These are phyloP conservation scores for Benthosema pterotum DNA, from an alignment of 2,797 vertebrate genomes.

Conservation along the genomic window DNA sequence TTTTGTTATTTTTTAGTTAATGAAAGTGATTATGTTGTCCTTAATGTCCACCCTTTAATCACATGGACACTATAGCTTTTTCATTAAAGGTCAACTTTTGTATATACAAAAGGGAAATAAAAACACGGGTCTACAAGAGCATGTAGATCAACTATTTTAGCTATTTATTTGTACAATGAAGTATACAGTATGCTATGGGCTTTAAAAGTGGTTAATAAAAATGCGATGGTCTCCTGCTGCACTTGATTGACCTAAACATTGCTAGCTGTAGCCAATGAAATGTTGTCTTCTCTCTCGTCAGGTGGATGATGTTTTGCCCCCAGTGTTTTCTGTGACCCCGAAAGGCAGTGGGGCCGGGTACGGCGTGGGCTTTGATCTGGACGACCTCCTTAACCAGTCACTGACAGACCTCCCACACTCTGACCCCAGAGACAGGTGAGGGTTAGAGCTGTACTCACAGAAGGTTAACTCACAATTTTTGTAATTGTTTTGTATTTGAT, in stretches of 20 bases:
- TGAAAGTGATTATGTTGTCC: too few species aligned
- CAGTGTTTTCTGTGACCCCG: constrained; percentile 91
- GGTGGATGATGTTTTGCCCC: constrained; percentile 94
- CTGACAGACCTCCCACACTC: constrained; percentile 86
- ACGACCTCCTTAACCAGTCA: constrained; percentile 93
- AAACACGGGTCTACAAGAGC: too few species aligned
- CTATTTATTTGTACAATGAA: too few species aligned
- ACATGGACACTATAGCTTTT: too few species aligned
- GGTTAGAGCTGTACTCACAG: not conserved
- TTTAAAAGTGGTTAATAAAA: constrained; percentile 4
- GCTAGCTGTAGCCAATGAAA: not conserved
- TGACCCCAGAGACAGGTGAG: constrained; percentile 88
- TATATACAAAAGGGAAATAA: too few species aligned
- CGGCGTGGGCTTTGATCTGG: constrained; percentile 92
- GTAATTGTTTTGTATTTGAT: too few species aligned
- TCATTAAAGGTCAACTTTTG: too few species aligned
- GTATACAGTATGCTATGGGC: too few species aligned
- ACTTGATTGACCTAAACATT: too few species aligned
- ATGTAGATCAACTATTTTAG: too few species aligned
- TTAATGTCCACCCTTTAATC: too few species aligned
- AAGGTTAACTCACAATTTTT: not conserved
- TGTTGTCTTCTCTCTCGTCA: constrained; percentile 48
- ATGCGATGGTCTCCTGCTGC: constrained; percentile 19
- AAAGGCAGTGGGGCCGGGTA: constrained; percentile 96
- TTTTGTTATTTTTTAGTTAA: too few species aligned